Conservation (phyloP, 2,113 vertebrate species). For the Danio rerio region DNA sequence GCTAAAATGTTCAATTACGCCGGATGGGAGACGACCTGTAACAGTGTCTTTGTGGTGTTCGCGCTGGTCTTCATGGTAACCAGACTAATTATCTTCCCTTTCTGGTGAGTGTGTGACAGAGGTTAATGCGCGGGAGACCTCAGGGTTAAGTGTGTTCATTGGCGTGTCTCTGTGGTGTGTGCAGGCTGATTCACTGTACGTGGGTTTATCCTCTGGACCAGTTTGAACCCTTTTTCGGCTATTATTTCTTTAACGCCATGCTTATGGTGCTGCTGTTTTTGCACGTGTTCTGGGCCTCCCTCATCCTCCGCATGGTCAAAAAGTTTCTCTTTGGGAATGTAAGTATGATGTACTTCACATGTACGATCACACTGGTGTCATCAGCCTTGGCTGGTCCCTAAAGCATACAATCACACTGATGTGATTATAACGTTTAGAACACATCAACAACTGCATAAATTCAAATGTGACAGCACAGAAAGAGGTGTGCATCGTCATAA, state of each 20-base stretch:
- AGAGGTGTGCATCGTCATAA: too few relatives aligned
- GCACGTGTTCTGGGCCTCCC: constrained; percentile 89
- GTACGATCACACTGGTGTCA: too few relatives aligned
- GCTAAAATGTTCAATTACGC: constrained; percentile 91
- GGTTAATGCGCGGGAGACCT: neutral
- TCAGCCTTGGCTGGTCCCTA: too few relatives aligned
- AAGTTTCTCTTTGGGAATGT: constrained; percentile 84
- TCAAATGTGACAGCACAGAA: too few relatives aligned
- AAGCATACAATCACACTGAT: too few relatives aligned
- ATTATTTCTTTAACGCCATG: constrained; percentile 87
- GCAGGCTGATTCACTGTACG: constrained; percentile 85
- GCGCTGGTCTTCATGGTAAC: constrained; percentile 80
- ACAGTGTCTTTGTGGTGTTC: constrained; percentile 85
- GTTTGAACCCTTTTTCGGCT: constrained; percentile 84
- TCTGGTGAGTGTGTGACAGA: constrained; percentile 81
- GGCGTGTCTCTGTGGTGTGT: neutral
- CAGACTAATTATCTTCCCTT: constrained; percentile 87
- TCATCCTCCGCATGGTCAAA: constrained; percentile 84
- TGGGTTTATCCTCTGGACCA: constrained; percentile 80
- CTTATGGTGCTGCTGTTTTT: constrained; percentile 83
- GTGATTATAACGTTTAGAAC: too few relatives aligned
- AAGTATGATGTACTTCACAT: too few relatives aligned
- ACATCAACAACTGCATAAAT: too few relatives aligned
- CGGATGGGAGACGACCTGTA: constrained; percentile 80
- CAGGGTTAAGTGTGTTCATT: neutral